A percentile compares a stretch with the other conserved stretches of the same genome.
These are phyloP conservation scores for Atherinomorus stipes DNA, from an alignment of 2,113 vertebrate species.

Conservation along the genomic window DNA sequence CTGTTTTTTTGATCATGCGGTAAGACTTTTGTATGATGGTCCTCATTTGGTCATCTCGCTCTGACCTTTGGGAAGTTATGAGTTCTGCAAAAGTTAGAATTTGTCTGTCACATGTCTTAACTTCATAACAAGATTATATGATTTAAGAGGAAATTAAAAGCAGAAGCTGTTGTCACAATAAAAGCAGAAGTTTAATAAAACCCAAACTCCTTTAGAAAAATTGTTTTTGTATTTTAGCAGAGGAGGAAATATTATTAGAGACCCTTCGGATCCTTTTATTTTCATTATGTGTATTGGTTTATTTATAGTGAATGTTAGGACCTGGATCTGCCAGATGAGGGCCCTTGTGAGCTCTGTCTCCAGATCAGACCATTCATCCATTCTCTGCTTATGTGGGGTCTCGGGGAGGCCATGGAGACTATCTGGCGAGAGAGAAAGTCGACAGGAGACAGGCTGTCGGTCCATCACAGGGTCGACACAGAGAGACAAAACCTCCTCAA, in stretches of 20 bases:
- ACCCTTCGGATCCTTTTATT: neutral
- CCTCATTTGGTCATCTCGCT: conserved; percentile 14
- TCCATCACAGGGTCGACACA: too few species aligned
- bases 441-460: too few species aligned
- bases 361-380: neutral
- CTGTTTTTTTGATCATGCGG: conserved; percentile 11
- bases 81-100: neutral
- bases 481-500: too few species aligned
- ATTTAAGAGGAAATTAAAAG: conserved; percentile 40
- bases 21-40: neutral
- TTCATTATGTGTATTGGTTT: neutral
- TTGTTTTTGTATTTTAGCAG: neutral
- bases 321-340: conserved; percentile 15
- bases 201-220: neutral
- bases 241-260: neutral
- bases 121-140: conserved; percentile 8
- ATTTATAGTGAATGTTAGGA: neutral
- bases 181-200: conserved; percentile 15
- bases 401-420: too few species aligned
- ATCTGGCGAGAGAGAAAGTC: too few species aligned
- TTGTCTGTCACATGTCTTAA: conserved; percentile 18
- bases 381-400: too few species aligned
- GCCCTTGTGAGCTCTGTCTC: neutral
- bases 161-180: conserved; percentile 13
- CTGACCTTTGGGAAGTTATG: neutral